Percentiles rank a stretch among this genome's conserved stretches.
Evolutionary conservation across 2,888 invertebrate species (phyloP).

Genomic region (Diadegma fenestrale): DNA sequence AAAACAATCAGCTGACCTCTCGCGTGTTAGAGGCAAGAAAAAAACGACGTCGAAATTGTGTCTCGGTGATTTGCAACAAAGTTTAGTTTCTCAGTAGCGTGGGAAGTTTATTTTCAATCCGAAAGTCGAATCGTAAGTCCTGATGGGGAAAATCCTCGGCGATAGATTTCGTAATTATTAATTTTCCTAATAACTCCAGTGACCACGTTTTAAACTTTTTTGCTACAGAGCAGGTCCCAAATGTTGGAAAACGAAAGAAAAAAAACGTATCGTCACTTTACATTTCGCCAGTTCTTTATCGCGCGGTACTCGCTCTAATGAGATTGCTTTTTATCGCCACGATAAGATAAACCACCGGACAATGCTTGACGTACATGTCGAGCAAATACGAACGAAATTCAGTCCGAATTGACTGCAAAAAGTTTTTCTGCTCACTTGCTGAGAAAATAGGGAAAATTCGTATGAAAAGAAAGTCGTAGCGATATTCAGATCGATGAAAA

Average conservation of each 20-base stretch:
- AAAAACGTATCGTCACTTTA: conserved; percentile 6
- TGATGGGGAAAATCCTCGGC: background rate
- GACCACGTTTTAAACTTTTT: background rate
- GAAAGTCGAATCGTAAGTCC: background rate
- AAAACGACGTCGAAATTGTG: background rate
- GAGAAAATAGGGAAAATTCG: background rate
- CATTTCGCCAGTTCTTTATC: conserved; percentile 14
- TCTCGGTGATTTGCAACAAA: background rate
- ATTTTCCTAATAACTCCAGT: background rate
- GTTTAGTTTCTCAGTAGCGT: too few species aligned
- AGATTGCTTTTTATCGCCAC: conserved; percentile 54
- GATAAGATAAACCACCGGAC: conserved; percentile 64
- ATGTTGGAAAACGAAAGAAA: background rate
- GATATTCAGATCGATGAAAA: background rate
- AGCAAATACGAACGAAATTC: background rate
- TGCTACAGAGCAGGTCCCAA: background rate
- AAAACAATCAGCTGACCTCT: background rate
- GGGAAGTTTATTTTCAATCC: background rate
- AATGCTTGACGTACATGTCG: background rate
- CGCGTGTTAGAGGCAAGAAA: too few species aligned
- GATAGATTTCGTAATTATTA: background rate
- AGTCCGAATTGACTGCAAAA: background rate
- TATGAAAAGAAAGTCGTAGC: background rate
- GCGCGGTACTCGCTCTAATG: conserved; percentile 40
- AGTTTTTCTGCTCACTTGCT: background rate